Evolutionary conservation across 2,888 invertebrate genomes (phyloP).

Genomic region (Ariolimax columbianus): DNA sequence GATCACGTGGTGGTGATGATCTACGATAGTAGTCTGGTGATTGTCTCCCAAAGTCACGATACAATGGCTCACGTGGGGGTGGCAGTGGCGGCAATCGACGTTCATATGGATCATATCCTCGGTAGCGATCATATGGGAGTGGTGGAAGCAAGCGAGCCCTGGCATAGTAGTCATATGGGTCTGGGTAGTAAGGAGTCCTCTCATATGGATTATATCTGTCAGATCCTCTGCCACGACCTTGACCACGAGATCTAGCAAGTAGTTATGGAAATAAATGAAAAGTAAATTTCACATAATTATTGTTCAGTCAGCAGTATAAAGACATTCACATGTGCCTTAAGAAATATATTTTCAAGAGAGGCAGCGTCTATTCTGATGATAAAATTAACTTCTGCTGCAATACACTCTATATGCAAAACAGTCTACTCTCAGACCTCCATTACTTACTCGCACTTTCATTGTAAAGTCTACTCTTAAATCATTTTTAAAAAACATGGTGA

Average conservation of each 20-base stretch:
- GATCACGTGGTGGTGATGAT: slow-evolving; percentile 54
- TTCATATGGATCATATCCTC: slow-evolving; percentile 70
- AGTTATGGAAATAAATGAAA: background rate
- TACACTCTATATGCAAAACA: too few relatives aligned
- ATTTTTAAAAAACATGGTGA: too few relatives aligned
- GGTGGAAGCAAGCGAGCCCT: slow-evolving; percentile 67
- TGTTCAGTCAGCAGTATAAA: background rate
- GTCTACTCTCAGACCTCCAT: too few relatives aligned
- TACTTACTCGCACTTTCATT: too few relatives aligned
- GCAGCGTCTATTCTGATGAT: too few relatives aligned
- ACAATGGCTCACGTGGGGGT: slow-evolving; percentile 57
- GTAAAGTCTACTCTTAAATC: too few relatives aligned
- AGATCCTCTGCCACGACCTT: slow-evolving; percentile 31
- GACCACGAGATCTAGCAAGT: slow-evolving; percentile 37
- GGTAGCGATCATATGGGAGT: slow-evolving; percentile 66
- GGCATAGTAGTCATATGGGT: slow-evolving; percentile 64
- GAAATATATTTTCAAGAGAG: too few relatives aligned
- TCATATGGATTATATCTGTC: slow-evolving; percentile 40
- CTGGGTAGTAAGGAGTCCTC: slow-evolving; percentile 47
- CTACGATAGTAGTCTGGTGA: slow-evolving; percentile 70
- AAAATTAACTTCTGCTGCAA: too few relatives aligned
- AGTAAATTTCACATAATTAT: background rate
- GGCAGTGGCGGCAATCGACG: slow-evolving; percentile 61
- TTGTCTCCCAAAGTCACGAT: slow-evolving; percentile 67
- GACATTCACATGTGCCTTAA: too few relatives aligned